phyloP scores from a whole-genome alignment of 2,888 invertebrate genomes.

The Aethes cnicana region DNA sequence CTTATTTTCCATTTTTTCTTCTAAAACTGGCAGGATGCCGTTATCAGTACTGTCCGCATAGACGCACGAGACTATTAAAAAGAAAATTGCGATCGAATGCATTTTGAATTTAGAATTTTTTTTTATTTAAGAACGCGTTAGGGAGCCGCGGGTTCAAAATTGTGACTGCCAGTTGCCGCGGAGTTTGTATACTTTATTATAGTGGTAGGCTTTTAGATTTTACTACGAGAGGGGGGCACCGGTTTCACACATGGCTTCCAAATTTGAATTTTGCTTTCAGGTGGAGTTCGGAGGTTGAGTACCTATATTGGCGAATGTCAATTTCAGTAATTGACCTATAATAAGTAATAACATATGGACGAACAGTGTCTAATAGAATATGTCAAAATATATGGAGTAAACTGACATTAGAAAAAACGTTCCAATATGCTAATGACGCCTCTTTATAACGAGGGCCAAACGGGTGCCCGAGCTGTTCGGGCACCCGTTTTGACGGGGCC shows the following conservation, averaged over 20 bases:
- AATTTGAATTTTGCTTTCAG: constrained; percentile 16
- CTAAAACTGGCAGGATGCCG: constrained; percentile 40
- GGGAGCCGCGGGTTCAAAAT: constrained; percentile 39
- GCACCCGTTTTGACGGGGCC: too few relatives aligned
- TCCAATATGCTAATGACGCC: too few relatives aligned
- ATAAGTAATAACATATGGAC: too few relatives aligned
- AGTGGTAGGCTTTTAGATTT: constrained; percentile 13
- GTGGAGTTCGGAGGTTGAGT: constrained; percentile 1
- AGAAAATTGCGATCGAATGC: constrained; percentile 36
- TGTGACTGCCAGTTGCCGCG: constrained; percentile 42
- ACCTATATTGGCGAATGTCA: constrained; percentile 5
- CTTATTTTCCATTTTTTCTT: constrained; percentile 48
- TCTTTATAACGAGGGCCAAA: too few relatives aligned
- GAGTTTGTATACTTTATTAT: constrained; percentile 21
- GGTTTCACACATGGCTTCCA: constrained; percentile 9
- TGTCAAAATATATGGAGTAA: too few relatives aligned
- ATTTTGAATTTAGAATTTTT: constrained; percentile 33
- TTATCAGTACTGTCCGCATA: constrained; percentile 27
- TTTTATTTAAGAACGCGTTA: constrained; percentile 36
- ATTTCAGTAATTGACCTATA: too few relatives aligned
- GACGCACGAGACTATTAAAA: constrained; percentile 36
- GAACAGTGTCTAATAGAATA: too few relatives aligned
- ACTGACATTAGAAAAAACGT: too few relatives aligned
- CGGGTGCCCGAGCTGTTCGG: too few relatives aligned
- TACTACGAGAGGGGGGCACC: constrained; percentile 14